Percentiles rank a stretch among this genome's conserved stretches.
phyloP scores from a whole-genome alignment of 1,140 invertebrate species.

The Lordiphosa stackelbergi region DNA sequence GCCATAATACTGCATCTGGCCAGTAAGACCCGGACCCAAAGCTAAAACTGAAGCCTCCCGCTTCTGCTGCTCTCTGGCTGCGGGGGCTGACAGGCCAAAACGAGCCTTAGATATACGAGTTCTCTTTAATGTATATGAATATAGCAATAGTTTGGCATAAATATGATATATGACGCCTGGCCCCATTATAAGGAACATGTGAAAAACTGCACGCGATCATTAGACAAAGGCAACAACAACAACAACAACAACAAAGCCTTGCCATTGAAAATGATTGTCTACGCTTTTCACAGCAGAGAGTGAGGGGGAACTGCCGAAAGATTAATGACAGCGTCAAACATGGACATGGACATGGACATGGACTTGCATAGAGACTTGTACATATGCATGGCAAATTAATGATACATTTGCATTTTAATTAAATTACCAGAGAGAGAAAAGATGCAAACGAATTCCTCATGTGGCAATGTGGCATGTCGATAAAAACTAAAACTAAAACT shows the following conservation, averaged over 20 bases:
- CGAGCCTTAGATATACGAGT: slow-evolving; percentile 33
- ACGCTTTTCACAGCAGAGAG: slow-evolving; percentile 33
- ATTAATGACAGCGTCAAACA: slow-evolving; percentile 69
- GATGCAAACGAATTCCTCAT: slow-evolving; percentile 33
- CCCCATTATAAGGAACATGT: slow-evolving; percentile 58
- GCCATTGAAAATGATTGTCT: slow-evolving; percentile 62
- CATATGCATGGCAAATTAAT: slow-evolving; percentile 49
- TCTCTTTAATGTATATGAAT: slow-evolving; percentile 47
- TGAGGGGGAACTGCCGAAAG: slow-evolving; percentile 49
- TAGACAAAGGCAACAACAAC: slow-evolving; percentile 50
- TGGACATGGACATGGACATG: slow-evolving; percentile 35
- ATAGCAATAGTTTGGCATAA: slow-evolving; percentile 68
- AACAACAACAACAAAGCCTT: slow-evolving; percentile 58
- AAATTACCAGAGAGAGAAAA: slow-evolving; percentile 41
- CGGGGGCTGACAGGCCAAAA: slow-evolving; percentile 15
- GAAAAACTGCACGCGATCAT: slow-evolving; percentile 72
- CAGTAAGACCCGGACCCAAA: background rate
- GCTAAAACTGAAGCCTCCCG: slow-evolving; percentile 12
- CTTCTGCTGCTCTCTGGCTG: slow-evolving; percentile 5
- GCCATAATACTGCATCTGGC: slow-evolving; percentile 57
- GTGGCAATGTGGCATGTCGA: slow-evolving; percentile 26
- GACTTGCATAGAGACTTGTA: slow-evolving; percentile 8
- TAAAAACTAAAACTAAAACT: slow-evolving; percentile 6
- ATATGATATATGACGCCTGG: slow-evolving; percentile 67
- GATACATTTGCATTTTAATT: slow-evolving; percentile 73